These are phyloP conservation scores for Eurypyga helias DNA, from an alignment of 2,113 vertebrate genomes.

Conservation along the genomic window DNA sequence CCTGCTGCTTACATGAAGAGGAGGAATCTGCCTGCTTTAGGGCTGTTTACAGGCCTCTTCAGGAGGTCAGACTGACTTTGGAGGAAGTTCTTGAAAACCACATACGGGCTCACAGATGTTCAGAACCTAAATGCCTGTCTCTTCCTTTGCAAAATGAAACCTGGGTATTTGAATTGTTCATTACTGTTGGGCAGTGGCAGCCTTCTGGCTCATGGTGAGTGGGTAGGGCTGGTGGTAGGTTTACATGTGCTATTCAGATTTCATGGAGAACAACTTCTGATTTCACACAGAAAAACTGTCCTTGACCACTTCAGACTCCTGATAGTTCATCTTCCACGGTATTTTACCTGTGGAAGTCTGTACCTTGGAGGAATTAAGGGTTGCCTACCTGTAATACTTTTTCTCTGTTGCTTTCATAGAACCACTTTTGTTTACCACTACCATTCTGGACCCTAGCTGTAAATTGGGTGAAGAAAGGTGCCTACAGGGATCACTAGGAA, in stretches of 20 bases:
- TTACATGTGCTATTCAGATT: background rate
- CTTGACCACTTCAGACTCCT: background rate
- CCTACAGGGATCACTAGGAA: background rate
- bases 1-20: background rate
- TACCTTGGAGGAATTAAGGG: background rate
- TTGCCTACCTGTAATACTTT: background rate
- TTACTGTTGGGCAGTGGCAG: background rate
- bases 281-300: background rate
- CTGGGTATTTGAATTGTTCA: background rate
- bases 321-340: background rate
- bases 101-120: background rate
- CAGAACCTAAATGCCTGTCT: background rate
- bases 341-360: background rate
- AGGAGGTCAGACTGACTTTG: background rate
- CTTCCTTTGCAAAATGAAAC: background rate
- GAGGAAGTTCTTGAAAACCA: background rate
- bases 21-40: background rate
- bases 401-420: background rate
- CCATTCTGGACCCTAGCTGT: background rate
- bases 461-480: background rate
- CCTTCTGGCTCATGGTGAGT: background rate
- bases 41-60: background rate
- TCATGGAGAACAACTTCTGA: background rate
- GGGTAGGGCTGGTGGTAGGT: background rate
- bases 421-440: background rate